Evolutionary conservation across 2,113 vertebrate genomes (phyloP).

Genomic region (Embiotoca jacksoni): DNA sequence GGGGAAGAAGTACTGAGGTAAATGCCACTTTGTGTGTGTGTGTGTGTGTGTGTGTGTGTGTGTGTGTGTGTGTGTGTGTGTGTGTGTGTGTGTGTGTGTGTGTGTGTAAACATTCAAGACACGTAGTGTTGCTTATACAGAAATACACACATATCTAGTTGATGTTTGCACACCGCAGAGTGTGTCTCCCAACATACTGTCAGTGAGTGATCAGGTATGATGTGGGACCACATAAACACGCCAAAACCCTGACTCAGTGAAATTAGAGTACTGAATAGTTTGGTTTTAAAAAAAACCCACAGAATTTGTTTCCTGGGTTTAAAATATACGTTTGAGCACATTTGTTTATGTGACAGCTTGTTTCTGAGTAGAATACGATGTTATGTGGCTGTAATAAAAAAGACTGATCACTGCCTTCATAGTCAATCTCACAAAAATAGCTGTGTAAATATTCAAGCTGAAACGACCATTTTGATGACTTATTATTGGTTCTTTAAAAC

Average conservation of each 20-base stretch:
- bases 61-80: too few relatives aligned
- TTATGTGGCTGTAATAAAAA: background rate
- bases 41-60: too few relatives aligned
- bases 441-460: background rate
- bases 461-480: background rate
- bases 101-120: slow-evolving; percentile 44
- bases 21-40: slow-evolving; percentile 39
- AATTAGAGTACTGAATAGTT: slow-evolving; percentile 23
- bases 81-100: background rate
- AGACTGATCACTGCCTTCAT: background rate
- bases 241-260: slow-evolving; percentile 34
- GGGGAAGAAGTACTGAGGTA: slow-evolving; percentile 48
- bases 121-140: slow-evolving; percentile 48
- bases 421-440: background rate
- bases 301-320: slow-evolving; percentile 15
- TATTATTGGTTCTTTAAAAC: background rate
- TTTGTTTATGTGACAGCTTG: slow-evolving; percentile 4
- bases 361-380: slow-evolving; percentile 8
- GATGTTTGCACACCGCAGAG: slow-evolving; percentile 63
- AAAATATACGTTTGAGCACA: slow-evolving; percentile 10
- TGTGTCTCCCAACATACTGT: slow-evolving; percentile 48
- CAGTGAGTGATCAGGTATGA: slow-evolving; percentile 51
- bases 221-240: slow-evolving; percentile 49
- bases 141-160: slow-evolving; percentile 51
- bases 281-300: background rate